Evolutionary conservation across 2,888 invertebrate genomes (phyloP).

Genomic region (Aproaerema taeniolella): DNA sequence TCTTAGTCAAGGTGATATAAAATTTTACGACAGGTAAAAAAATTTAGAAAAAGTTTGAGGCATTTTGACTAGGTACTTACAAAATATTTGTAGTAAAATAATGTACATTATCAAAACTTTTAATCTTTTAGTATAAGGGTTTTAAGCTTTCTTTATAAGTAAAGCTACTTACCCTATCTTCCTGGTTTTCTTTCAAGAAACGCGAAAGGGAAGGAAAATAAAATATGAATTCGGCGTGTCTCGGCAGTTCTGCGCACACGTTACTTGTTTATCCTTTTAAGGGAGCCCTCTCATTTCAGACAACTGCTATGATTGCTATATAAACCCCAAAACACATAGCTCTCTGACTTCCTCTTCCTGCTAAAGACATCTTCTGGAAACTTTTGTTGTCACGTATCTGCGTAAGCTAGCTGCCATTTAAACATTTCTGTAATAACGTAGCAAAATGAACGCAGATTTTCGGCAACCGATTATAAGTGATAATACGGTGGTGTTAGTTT

Average conservation of each 20-base stretch:
- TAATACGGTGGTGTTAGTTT: conserved; percentile 42
- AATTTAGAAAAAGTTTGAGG: too few species aligned
- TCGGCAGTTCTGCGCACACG: conserved; percentile 71
- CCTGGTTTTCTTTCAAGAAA: conserved; percentile 29
- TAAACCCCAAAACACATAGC: conserved; percentile 59
- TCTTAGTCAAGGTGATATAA: too few species aligned
- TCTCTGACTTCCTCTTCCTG: conserved; percentile 31
- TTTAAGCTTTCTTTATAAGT: too few species aligned
- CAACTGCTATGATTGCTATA: conserved; percentile 72
- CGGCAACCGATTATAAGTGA: conserved; percentile 50
- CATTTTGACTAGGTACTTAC: too few species aligned
- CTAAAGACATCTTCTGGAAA: not conserved
- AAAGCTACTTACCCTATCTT: conserved; percentile 30
- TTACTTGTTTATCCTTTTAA: conserved; percentile 75
- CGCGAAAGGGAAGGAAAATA: conserved; percentile 52
- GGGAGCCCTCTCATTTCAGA: conserved; percentile 70
- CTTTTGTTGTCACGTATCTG: conserved; percentile 27
- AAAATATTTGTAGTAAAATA: too few species aligned
- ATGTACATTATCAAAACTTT: too few species aligned
- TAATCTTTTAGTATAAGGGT: too few species aligned
- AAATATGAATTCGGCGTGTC: conserved; percentile 71
- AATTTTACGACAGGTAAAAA: too few species aligned
- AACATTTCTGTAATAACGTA: conserved; percentile 48
- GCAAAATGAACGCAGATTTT: conserved; percentile 56
- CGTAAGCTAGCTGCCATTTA: conserved; percentile 40